Conservation (phyloP, 2,888 invertebrate genomes). For the Pharmacophagus antenor region DNA sequence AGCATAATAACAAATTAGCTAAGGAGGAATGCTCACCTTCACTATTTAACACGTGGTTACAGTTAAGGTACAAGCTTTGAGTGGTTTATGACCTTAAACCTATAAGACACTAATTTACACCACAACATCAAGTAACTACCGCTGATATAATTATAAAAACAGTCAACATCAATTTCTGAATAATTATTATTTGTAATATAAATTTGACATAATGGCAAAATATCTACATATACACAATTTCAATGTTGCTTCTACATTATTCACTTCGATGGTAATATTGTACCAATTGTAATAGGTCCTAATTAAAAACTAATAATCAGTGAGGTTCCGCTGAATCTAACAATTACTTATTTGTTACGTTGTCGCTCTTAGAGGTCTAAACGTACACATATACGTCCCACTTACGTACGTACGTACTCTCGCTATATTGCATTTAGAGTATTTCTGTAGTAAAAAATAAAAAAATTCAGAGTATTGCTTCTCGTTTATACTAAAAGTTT, state of each 20-base stretch:
- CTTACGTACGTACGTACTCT: conserved; percentile 48
- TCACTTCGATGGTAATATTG: conserved; percentile 56
- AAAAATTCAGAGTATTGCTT: conserved; percentile 79
- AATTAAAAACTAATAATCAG: conserved; percentile 44
- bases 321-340: conserved; percentile 20
- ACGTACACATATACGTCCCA: conserved; percentile 36
- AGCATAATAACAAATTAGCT: conserved; percentile 10
- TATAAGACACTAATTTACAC: conserved; percentile 81
- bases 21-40: conserved; percentile 23
- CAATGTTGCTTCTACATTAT: conserved; percentile 53
- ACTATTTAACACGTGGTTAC: conserved; percentile 20
- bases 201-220: conserved; percentile 76
- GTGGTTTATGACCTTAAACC: conserved; percentile 64
- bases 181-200: conserved; percentile 73
- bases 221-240: conserved; percentile 76
- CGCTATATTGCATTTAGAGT: conserved; percentile 61
- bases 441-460: conserved; percentile 68
- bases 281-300: conserved; percentile 52
- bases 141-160: conserved; percentile 81
- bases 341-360: conserved; percentile 8
- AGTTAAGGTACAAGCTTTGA: conserved; percentile 54
- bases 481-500: conserved; percentile 78
- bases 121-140: conserved; percentile 82
- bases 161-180: conserved; percentile 81
- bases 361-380: conserved; percentile 10